Percentiles rank a stretch among this genome's conserved stretches.
These are phyloP conservation scores for Dryobotodes eremita DNA, from an alignment of 2,888 invertebrate genomes.

Conservation along the genomic window DNA sequence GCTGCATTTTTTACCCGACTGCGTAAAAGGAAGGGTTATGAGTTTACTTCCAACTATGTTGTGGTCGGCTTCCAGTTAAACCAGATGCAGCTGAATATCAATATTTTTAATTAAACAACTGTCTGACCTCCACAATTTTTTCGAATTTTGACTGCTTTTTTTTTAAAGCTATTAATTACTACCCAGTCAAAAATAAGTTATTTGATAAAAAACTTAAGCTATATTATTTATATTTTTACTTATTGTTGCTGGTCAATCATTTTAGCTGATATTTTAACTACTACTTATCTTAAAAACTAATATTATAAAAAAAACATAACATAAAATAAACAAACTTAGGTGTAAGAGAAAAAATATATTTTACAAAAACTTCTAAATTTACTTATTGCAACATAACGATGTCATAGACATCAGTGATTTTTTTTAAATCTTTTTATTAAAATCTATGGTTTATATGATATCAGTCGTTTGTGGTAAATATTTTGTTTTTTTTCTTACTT, in stretches of 20 bases:
- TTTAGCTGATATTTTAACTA: constrained; percentile 44
- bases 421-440: constrained; percentile 66
- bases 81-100: not conserved
- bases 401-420: constrained; percentile 77
- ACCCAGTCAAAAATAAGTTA: constrained; percentile 17
- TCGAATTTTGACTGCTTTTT: not conserved
- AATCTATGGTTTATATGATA: constrained; percentile 70
- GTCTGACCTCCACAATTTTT: not conserved
- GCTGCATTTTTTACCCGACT: not conserved
- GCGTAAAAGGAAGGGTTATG: not conserved
- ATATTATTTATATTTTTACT: constrained; percentile 51
- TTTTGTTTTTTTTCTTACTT: constrained; percentile 55
- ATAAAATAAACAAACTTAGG: constrained; percentile 60
- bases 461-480: constrained; percentile 79
- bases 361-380: constrained; percentile 79
- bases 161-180: not conserved
- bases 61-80: not conserved
- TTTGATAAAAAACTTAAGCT: constrained; percentile 37
- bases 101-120: not conserved
- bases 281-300: constrained; percentile 48
- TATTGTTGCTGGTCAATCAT: constrained; percentile 51
- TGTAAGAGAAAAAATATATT: constrained; percentile 73
- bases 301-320: constrained; percentile 53
- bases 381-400: constrained; percentile 86
- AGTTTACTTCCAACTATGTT: not conserved